A percentile compares a stretch with the other conserved stretches of the same genome.
Conservation (phyloP, 2,113 vertebrate species). For the Osmerus eperlanus region DNA sequence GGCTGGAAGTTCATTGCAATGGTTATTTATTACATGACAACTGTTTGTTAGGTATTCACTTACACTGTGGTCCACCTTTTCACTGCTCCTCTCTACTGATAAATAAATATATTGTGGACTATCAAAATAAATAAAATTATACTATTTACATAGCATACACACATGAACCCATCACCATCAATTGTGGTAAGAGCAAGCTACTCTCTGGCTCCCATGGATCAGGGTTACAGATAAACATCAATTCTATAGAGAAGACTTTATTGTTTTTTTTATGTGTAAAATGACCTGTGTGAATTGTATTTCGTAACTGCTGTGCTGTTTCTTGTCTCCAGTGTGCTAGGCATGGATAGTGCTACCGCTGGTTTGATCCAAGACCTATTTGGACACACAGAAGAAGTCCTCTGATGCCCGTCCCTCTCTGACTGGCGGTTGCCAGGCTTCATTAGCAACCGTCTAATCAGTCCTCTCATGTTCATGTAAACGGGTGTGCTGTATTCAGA, state of each 20-base stretch:
- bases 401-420: too few relatives aligned
- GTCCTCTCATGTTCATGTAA: too few relatives aligned
- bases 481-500: too few relatives aligned
- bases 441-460: too few relatives aligned
- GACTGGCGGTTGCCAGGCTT: too few relatives aligned
- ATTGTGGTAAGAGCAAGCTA: constrained; percentile 13
- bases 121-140: constrained; percentile 77
- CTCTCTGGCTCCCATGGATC: constrained; percentile 39
- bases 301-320: not conserved
- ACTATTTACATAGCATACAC: constrained; percentile 75
- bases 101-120: constrained; percentile 75
- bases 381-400: too few relatives aligned
- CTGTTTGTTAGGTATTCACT: constrained; percentile 27
- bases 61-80: constrained; percentile 20
- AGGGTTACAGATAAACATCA: constrained; percentile 34
- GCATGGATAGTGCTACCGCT: too few relatives aligned
- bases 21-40: not conserved
- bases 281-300: constrained; percentile 22
- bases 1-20: constrained; percentile 1
- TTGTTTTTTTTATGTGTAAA: not conserved
- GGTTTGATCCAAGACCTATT: too few relatives aligned
- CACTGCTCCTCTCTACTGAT: constrained; percentile 38
- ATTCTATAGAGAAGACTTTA: constrained; percentile 48
- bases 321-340: not conserved
- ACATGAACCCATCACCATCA: constrained; percentile 57